phyloP scores from a whole-genome alignment of 1,140 invertebrate genomes.

The Anadara kagoshimensis region DNA sequence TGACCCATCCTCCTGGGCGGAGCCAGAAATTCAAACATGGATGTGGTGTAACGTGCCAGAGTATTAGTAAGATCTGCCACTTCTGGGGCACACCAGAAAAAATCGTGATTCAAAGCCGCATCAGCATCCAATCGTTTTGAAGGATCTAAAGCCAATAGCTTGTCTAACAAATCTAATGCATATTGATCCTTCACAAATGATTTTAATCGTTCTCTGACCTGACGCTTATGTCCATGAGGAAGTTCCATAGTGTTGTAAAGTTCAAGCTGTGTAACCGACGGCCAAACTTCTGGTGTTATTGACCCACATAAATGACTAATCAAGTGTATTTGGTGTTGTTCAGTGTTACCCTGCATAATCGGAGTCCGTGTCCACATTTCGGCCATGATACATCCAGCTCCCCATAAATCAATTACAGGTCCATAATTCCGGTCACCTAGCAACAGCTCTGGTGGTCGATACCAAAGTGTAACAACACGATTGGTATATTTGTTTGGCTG shows the following conservation, averaged over 20 bases:
- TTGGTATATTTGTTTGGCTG: slow-evolving; percentile 96
- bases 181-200: slow-evolving; percentile 94
- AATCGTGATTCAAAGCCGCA: slow-evolving; percentile 96
- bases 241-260: slow-evolving; percentile 94
- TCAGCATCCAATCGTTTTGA: slow-evolving; percentile 93
- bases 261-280: slow-evolving; percentile 94
- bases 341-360: slow-evolving; percentile 90
- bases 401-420: slow-evolving; percentile 98
- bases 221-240: slow-evolving; percentile 91
- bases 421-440: slow-evolving; percentile 94
- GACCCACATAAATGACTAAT: slow-evolving; percentile 98
- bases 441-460: slow-evolving; percentile 91
- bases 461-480: slow-evolving; percentile 98
- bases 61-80: slow-evolving; percentile 91
- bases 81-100: slow-evolving; percentile 98
- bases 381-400: slow-evolving; percentile 99
- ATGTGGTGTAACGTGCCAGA: slow-evolving; percentile 93
- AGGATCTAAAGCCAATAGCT: slow-evolving; percentile 93
- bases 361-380: slow-evolving; percentile 97
- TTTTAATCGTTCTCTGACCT: slow-evolving; percentile 91
- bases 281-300: slow-evolving; percentile 94
- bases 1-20: slow-evolving; percentile 75
- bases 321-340: slow-evolving; percentile 95
- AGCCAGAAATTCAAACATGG: slow-evolving; percentile 97
- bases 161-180: slow-evolving; percentile 95